Evolutionary conservation across 2,797 vertebrate genomes (phyloP).

Genomic region (Hoplostethus atlanticus): DNA sequence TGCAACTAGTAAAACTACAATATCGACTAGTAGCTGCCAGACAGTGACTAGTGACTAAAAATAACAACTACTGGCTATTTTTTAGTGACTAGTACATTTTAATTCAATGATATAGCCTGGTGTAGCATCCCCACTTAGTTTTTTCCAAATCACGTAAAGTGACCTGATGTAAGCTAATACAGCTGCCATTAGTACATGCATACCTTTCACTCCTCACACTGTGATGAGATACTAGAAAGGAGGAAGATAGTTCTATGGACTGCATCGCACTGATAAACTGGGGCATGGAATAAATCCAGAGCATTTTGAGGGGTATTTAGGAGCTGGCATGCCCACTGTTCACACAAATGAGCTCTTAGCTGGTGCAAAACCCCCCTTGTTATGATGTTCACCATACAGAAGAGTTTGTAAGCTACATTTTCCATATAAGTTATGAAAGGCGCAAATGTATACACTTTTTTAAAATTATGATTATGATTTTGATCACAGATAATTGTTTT

Average conservation of each 20-base stretch:
- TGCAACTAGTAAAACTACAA: too few relatives aligned
- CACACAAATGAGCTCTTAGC: slow-evolving; percentile 37
- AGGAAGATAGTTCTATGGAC: slow-evolving; percentile 5
- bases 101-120: too few relatives aligned
- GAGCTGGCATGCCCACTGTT: slow-evolving; percentile 36
- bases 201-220: slow-evolving; percentile 1
- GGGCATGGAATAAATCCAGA: slow-evolving; percentile 35
- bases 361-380: slow-evolving; percentile 13
- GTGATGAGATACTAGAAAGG: slow-evolving; percentile 3
- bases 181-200: not conserved
- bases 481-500: too few relatives aligned
- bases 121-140: not conserved
- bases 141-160: not conserved
- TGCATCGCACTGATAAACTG: slow-evolving; percentile 21
- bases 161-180: slow-evolving; percentile 1
- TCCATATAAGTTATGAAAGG: not conserved
- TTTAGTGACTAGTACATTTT: too few relatives aligned
- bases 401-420: not conserved
- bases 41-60: too few relatives aligned
- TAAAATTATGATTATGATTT: too few relatives aligned
- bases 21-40: too few relatives aligned
- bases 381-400: slow-evolving; percentile 27
- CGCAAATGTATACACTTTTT: not conserved
- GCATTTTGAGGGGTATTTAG: slow-evolving; percentile 39
- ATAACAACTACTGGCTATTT: too few relatives aligned